Evolutionary conservation across 2,888 invertebrate genomes (phyloP).

Genomic region (Icerya purchasi): DNA sequence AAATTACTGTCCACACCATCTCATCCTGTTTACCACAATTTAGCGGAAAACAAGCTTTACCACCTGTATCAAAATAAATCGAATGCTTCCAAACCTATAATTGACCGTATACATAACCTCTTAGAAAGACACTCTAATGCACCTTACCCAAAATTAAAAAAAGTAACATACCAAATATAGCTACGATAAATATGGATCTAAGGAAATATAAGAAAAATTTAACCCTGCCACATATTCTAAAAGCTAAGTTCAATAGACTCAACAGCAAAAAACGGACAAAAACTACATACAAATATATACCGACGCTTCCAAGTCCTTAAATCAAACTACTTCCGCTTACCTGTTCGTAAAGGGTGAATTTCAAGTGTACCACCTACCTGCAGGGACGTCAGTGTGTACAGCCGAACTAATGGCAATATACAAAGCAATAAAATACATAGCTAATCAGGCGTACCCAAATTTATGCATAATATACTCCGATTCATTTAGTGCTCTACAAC

Average conservation of each 20-base stretch:
- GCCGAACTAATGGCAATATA: background rate
- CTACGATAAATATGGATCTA: background rate
- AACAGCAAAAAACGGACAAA: background rate
- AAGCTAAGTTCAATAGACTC: background rate
- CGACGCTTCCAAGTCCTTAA: background rate
- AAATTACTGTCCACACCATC: too few relatives aligned
- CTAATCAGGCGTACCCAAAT: background rate
- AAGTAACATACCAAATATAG: background rate
- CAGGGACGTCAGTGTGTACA: background rate
- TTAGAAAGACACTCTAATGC: background rate
- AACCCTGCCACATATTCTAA: background rate
- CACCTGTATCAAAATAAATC: background rate
- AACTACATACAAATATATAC: background rate
- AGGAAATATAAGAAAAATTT: background rate
- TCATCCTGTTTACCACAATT: background rate
- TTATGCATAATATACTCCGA: background rate
- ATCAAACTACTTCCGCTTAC: too few relatives aligned
- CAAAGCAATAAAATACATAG: too few relatives aligned
- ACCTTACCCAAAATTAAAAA: background rate
- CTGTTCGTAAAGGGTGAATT: too few relatives aligned
- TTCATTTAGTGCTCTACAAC: background rate
- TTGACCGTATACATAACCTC: background rate
- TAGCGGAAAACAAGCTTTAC: background rate
- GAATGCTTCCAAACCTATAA: background rate
- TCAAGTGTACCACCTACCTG: background rate